Evolutionary conservation across 2,888 invertebrate species (phyloP).

Genomic region (Cyaniris semiargus): DNA sequence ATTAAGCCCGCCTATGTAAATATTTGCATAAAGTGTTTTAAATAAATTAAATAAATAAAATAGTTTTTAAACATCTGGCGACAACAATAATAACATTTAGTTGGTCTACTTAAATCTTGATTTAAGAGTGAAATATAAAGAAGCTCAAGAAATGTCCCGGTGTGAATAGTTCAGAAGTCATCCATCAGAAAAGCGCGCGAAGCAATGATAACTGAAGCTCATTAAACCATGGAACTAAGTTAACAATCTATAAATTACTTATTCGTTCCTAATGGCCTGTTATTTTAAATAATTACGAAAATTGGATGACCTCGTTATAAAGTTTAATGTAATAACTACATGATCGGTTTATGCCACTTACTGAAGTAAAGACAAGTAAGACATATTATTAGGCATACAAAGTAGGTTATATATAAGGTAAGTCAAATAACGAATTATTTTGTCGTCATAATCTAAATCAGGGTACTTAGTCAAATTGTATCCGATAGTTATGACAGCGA

Average conservation of each 20-base stretch:
- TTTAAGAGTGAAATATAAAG: neutral
- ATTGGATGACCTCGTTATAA: neutral
- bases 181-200: neutral
- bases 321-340: conserved; percentile 1
- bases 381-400: neutral
- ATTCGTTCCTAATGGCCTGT: neutral
- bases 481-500: neutral
- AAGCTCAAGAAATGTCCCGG: neutral
- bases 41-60: too few relatives aligned
- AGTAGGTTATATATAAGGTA: neutral
- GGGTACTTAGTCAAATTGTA: neutral
- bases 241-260: neutral
- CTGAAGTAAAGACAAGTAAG: neutral
- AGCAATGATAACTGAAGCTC: neutral
- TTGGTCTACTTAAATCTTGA: neutral
- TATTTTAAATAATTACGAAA: neutral
- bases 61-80: too few relatives aligned
- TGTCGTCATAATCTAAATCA: neutral
- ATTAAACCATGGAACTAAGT: neutral
- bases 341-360: neutral
- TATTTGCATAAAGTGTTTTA: too few relatives aligned
- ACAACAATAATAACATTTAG: neutral
- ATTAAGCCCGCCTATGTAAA: too few relatives aligned
- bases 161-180: neutral
- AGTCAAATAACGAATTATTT: neutral